phyloP scores from a whole-genome alignment of 2,888 invertebrate species.

The Spodoptera littoralis region DNA sequence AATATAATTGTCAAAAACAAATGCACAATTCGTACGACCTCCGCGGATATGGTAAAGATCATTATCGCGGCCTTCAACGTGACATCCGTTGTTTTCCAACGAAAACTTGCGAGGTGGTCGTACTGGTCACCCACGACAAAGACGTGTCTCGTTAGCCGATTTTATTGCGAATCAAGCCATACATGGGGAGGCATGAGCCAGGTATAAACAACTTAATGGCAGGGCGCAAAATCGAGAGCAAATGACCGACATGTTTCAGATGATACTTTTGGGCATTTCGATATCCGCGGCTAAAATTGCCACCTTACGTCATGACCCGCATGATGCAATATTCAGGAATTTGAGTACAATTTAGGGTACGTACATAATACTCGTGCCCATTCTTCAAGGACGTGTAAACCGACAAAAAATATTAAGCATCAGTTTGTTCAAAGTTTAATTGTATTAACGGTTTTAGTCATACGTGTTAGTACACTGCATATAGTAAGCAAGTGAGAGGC shows the following conservation, averaged over 20 bases:
- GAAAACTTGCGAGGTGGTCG: conserved; percentile 73
- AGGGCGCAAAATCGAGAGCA: conserved; percentile 66
- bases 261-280: conserved; percentile 46
- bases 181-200: conserved; percentile 68
- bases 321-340: conserved; percentile 54
- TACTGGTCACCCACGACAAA: conserved; percentile 81
- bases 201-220: conserved; percentile 73
- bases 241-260: conserved; percentile 60
- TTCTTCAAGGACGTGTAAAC: conserved; percentile 41
- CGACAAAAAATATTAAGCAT: conserved; percentile 22
- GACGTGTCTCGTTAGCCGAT: conserved; percentile 77
- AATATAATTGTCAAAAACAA: conserved; percentile 60
- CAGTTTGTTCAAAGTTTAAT: conserved; percentile 14
- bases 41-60: conserved; percentile 69
- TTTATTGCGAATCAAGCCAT: conserved; percentile 71
- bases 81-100: conserved; percentile 74
- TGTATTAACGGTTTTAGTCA: conserved; percentile 4
- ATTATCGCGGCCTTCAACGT: conserved; percentile 75
- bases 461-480: conserved; percentile 35
- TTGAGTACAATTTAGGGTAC: conserved; percentile 43
- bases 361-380: conserved; percentile 26
- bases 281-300: conserved; percentile 24
- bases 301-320: conserved; percentile 40
- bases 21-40: conserved; percentile 59
- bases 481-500: conserved; percentile 58